A percentile compares a stretch with the other conserved stretches of the same genome.
These are phyloP conservation scores for Rhadina sibilatrix DNA, from an alignment of 2,113 vertebrate species.

Conservation along the genomic window DNA sequence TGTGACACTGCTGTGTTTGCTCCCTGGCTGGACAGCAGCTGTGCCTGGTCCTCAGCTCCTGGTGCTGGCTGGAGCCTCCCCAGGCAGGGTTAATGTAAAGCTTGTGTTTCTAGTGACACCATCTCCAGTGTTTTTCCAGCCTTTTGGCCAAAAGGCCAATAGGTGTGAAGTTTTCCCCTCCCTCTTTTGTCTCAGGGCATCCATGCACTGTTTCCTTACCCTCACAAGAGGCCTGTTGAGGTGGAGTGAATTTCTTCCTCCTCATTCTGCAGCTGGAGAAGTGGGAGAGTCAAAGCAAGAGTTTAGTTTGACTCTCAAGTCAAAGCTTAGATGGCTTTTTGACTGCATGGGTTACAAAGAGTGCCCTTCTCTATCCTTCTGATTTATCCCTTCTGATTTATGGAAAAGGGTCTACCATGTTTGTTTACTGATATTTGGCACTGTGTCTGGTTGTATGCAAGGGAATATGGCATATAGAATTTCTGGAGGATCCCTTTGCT, in stretches of 20 bases:
- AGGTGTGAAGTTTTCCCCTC: neutral
- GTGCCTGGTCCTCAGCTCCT: neutral
- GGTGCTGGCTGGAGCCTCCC: neutral
- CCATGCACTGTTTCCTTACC: neutral
- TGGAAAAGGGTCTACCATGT: rapidly evolving
- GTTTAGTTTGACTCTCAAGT: no score
- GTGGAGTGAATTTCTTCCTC: neutral
- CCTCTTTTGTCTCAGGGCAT: neutral
- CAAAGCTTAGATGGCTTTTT: neutral
- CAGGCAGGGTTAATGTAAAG: neutral
- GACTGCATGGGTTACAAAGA: neutral
- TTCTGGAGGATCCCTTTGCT: neutral
- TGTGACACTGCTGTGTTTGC: neutral
- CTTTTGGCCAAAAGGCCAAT: neutral
- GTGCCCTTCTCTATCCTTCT: neutral
- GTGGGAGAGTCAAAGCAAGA: neutral
- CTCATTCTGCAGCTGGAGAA: neutral
- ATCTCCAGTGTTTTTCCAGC: neutral
- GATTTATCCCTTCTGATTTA: neutral
- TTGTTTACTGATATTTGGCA: neutral
- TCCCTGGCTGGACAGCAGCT: neutral
- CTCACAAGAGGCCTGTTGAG: neutral
- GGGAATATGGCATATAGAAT: neutral
- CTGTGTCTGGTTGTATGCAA: neutral
- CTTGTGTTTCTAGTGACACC: neutral